Evolutionary conservation across 2,113 vertebrate genomes (phyloP).

Genomic region (Stigmatopora nigra): DNA sequence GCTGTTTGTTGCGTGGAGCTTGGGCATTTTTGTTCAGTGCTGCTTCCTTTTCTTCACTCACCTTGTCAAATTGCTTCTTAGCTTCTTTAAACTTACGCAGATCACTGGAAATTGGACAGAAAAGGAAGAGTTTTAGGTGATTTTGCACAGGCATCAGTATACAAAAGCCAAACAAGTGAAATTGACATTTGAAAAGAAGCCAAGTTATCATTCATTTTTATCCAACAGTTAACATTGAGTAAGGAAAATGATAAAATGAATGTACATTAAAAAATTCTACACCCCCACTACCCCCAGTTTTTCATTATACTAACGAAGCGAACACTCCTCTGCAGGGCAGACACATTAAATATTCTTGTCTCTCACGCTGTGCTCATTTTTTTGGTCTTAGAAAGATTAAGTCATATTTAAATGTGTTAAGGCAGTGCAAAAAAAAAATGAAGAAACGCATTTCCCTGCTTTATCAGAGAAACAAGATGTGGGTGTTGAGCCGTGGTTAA

Average conservation of each 20-base stretch:
- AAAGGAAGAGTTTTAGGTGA: neutral
- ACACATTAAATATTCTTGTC: neutral
- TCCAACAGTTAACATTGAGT: conserved; percentile 12
- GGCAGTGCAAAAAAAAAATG: conserved; percentile 1
- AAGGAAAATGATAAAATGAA: conserved; percentile 9
- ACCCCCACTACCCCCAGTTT: neutral
- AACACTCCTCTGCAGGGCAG: neutral
- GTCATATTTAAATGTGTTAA: conserved; percentile 5
- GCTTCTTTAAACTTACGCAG: conserved; percentile 95
- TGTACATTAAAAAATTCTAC: neutral
- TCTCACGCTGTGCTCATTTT: neutral
- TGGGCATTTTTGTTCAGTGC: conserved; percentile 93
- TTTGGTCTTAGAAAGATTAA: conserved; percentile 13
- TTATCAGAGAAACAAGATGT: conserved; percentile 24
- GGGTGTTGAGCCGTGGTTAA: conserved; percentile 24
- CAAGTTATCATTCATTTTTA: conserved; percentile 1
- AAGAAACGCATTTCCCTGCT: conserved; percentile 8
- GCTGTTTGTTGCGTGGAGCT: conserved; percentile 89
- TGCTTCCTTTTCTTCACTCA: conserved; percentile 95
- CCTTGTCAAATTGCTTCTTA: conserved; percentile 98
- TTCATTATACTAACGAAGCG: neutral
- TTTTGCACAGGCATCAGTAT: neutral
- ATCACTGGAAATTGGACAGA: conserved; percentile 70
- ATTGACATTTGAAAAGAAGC: conserved; percentile 15
- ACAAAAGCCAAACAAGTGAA: neutral